Percentiles rank a stretch among this genome's conserved stretches.
These are phyloP conservation scores for Macrosteles quadrilineatus DNA, from an alignment of 1,140 invertebrate genomes.

Conservation along the genomic window DNA sequence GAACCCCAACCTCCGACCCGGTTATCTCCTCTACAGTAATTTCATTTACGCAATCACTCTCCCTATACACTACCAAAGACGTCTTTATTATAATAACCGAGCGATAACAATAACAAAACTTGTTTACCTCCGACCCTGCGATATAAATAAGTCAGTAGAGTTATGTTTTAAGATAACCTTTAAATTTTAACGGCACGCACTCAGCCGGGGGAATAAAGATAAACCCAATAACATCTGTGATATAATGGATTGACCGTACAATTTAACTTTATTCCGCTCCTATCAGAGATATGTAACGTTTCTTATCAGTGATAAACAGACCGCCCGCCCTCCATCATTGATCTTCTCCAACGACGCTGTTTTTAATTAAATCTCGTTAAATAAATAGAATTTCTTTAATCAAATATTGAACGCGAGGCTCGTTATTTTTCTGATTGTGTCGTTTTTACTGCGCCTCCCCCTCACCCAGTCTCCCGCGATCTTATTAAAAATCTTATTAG, in stretches of 20 bases:
- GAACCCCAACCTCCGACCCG: too few species aligned
- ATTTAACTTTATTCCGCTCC: constrained; percentile 18
- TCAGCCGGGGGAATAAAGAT: constrained; percentile 10
- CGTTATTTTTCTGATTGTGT: constrained; percentile 23
- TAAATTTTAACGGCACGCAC: constrained; percentile 13
- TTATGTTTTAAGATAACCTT: constrained; percentile 23
- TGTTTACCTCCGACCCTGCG: too few species aligned
- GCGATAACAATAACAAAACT: too few species aligned
- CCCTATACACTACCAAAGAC: too few species aligned
- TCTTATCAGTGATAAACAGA: constrained; percentile 14
- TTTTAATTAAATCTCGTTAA: constrained; percentile 27
- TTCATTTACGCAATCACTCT: too few species aligned
- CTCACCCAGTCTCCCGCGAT: too few species aligned
- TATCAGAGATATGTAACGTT: background rate
- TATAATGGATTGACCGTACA: background rate
- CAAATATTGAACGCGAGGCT: constrained; percentile 17
- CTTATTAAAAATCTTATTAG: too few species aligned
- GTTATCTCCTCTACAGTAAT: too few species aligned
- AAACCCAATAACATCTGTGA: constrained; percentile 2
- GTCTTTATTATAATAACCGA: too few species aligned
- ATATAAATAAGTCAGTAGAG: too few species aligned
- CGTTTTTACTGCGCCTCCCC: too few species aligned
- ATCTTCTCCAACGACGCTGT: constrained; percentile 19
- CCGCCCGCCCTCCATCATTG: background rate
- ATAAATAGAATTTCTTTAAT: constrained; percentile 27